Conservation (phyloP, 2,797 vertebrate genomes). For the Sandelia bainsii region DNA sequence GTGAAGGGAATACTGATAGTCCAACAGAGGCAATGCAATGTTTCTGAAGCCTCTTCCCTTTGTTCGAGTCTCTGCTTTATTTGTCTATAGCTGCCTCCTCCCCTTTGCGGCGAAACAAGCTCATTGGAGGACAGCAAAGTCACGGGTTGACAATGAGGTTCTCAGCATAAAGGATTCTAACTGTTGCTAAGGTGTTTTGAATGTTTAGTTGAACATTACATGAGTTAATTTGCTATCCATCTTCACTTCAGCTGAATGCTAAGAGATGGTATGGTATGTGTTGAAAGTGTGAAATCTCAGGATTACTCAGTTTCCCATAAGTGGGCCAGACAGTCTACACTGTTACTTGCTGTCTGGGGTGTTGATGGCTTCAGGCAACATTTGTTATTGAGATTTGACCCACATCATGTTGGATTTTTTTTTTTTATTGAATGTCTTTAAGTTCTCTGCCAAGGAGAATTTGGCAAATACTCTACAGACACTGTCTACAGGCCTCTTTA, state of each 20-base stretch:
- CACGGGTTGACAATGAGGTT: constrained; percentile 55
- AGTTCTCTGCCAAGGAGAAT: constrained; percentile 59
- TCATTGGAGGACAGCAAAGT: constrained; percentile 75
- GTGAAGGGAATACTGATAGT: constrained; percentile 81
- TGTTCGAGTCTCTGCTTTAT: constrained; percentile 70
- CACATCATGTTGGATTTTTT: constrained; percentile 47
- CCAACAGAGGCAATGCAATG: constrained; percentile 27
- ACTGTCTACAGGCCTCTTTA: constrained; percentile 57
- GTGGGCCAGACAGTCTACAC: constrained; percentile 56
- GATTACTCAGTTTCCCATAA: constrained; percentile 61
- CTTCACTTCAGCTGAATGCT: constrained; percentile 51
- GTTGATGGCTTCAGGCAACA: constrained; percentile 59
- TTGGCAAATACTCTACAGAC: constrained; percentile 51
- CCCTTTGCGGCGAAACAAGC: constrained; percentile 53
- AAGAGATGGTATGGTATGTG: constrained; percentile 52
- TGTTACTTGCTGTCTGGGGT: constrained; percentile 49
- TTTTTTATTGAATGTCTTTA: constrained; percentile 51
- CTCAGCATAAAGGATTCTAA: constrained; percentile 61
- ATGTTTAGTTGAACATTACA: constrained; percentile 58
- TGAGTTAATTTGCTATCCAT: constrained; percentile 48
- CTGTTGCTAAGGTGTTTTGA: constrained; percentile 78
- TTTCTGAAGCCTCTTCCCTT: constrained; percentile 69
- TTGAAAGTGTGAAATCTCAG: constrained; percentile 59
- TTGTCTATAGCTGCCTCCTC: constrained; percentile 61
- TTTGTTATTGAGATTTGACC: constrained; percentile 65